Conservation (phyloP, 2,113 vertebrate species). For the Festucalex cinctus region DNA sequence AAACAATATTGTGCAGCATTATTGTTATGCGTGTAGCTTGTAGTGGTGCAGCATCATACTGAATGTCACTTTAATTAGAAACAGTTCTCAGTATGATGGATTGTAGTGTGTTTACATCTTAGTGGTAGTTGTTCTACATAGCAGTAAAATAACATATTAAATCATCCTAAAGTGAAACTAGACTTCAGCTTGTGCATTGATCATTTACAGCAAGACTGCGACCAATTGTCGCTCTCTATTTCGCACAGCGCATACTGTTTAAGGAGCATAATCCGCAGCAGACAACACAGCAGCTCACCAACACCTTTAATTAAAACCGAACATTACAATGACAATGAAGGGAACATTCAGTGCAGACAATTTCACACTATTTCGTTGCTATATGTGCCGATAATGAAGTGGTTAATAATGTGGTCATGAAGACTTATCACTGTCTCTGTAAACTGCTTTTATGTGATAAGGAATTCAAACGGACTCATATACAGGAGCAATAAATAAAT, state of each 20-base stretch:
- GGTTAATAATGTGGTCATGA: background rate
- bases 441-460: background rate
- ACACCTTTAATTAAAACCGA: background rate
- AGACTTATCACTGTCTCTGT: background rate
- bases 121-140: background rate
- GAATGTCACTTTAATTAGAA: background rate
- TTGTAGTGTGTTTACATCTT: background rate
- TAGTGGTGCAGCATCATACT: background rate
- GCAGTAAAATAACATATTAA: background rate
- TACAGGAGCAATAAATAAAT: background rate
- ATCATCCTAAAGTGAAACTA: background rate
- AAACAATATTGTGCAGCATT: background rate
- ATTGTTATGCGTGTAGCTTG: background rate
- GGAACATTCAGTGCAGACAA: background rate
- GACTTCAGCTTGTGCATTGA: background rate
- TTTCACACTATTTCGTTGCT: background rate
- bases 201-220: background rate
- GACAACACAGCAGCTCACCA: background rate
- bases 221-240: background rate
- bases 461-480: background rate
- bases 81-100: conserved; percentile 2
- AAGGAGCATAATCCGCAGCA: background rate
- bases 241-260: background rate
- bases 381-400: background rate
- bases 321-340: background rate